Percentiles rank a stretch among this genome's conserved stretches.
These are phyloP conservation scores for Heteractis magnifica DNA, from an alignment of 92 coral and sea anemone genomes.

Conservation along the genomic window DNA sequence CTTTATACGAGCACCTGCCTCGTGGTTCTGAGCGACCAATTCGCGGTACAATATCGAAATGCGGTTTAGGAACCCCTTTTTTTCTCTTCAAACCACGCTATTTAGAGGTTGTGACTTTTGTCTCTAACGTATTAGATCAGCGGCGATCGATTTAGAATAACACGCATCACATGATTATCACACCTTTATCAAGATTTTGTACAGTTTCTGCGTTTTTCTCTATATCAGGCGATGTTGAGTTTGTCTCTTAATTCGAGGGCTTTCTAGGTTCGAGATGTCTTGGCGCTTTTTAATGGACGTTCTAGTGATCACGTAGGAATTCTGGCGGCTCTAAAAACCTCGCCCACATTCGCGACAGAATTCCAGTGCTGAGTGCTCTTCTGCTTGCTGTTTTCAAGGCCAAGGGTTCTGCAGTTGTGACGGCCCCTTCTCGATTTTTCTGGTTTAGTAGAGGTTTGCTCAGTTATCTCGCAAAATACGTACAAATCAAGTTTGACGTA, in stretches of 20 bases:
- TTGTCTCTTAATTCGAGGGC: background rate
- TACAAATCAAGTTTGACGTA: slow-evolving; percentile 21
- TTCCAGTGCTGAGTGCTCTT: background rate
- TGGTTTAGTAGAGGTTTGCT: slow-evolving; percentile 4
- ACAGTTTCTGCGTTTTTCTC: background rate
- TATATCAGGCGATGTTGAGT: slow-evolving; percentile 2
- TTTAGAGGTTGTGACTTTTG: slow-evolving; percentile 1
- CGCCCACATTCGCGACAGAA: background rate
- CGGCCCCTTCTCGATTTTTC: slow-evolving; percentile 2
- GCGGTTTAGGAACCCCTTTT: background rate
- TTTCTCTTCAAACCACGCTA: slow-evolving; percentile 7
- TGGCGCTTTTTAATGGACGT: background rate
- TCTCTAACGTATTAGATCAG: slow-evolving; percentile 10
- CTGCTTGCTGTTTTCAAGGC: background rate
- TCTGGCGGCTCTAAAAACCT: background rate
- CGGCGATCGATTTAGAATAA: slow-evolving; percentile 10
- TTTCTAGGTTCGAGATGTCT: background rate
- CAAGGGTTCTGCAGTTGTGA: background rate
- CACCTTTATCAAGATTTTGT: slow-evolving; percentile 15
- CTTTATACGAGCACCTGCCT: slow-evolving; percentile 1
- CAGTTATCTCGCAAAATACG: slow-evolving; percentile 1
- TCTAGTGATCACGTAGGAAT: background rate
- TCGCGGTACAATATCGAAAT: slow-evolving; percentile 21
- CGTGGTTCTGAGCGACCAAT: background rate
- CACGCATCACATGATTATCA: slow-evolving; percentile 13